Evolutionary conservation across 2,797 vertebrate genomes (phyloP).

Genomic region (Sebastes elongatus): DNA sequence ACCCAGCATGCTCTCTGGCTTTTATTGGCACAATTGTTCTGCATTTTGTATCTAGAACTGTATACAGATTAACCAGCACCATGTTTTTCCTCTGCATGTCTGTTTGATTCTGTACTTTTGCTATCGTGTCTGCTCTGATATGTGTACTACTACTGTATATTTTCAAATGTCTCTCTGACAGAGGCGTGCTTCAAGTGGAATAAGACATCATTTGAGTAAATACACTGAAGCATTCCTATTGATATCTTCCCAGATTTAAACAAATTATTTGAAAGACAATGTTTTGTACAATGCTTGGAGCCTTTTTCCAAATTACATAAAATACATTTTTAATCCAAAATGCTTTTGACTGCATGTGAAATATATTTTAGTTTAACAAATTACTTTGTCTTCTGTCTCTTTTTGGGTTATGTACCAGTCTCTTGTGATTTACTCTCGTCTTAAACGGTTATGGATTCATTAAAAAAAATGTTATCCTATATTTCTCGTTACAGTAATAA

Average conservation of each 20-base stretch:
- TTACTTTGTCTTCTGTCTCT: neutral
- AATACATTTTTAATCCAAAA: neutral
- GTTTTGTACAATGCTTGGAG: neutral
- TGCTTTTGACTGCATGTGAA: neutral
- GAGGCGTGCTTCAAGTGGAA: neutral
- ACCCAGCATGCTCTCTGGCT: conserved; percentile 17
- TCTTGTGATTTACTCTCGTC: neutral
- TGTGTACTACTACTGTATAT: neutral
- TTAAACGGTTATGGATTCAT: neutral
- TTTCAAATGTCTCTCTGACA: neutral
- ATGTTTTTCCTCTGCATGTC: neutral
- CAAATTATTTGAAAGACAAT: neutral
- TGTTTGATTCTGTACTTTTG: neutral
- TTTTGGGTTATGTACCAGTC: neutral
- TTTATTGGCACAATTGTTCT: neutral
- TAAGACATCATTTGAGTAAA: neutral
- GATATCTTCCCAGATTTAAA: neutral
- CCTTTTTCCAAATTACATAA: neutral
- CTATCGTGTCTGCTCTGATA: neutral
- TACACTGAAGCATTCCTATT: neutral
- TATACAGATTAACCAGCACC: neutral
- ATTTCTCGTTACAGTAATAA: neutral
- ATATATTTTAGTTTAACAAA: neutral
- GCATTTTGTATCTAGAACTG: neutral
- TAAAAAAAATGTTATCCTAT: neutral